Conservation (phyloP, 2,113 vertebrate species). For the Takifugu bimaculatus region DNA sequence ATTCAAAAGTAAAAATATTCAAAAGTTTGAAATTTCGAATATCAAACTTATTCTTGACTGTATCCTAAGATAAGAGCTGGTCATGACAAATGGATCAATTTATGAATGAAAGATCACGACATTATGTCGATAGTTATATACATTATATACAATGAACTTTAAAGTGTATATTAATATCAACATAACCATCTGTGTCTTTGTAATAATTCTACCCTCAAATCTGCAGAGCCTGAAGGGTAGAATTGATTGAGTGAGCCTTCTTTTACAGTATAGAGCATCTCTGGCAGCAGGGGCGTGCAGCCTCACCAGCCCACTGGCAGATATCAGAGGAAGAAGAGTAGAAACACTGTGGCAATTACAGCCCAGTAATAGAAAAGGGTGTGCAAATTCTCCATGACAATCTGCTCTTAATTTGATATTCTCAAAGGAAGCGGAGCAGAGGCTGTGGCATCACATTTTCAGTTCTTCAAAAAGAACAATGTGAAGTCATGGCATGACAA, state of each 20-base stretch:
- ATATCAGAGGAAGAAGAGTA: background rate
- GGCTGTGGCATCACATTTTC: background rate
- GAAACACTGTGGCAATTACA: background rate
- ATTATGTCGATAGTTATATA: no score
- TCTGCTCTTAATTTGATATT: conserved; percentile 33
- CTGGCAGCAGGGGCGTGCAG: conserved; percentile 4
- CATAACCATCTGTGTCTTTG: background rate
- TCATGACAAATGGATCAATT: no score
- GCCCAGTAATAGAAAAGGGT: conserved; percentile 11
- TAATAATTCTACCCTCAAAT: background rate
- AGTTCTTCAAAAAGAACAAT: conserved; percentile 10
- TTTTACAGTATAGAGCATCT: conserved; percentile 15
- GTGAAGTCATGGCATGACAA: background rate
- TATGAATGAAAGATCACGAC: no score
- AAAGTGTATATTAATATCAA: no score
- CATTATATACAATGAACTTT: background rate
- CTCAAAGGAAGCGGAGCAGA: background rate
- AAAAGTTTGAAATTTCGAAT: no score
- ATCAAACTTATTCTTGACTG: no score
- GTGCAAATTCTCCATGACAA: conserved; percentile 16
- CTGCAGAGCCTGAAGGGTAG: background rate
- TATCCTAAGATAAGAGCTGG: no score
- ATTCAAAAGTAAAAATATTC: no score
- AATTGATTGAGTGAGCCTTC: conserved; percentile 15
- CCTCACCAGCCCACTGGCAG: background rate